Percentiles rank a stretch among this genome's conserved stretches.
These are phyloP conservation scores for Plotosus lineatus DNA, from an alignment of 2,113 vertebrate genomes.

Conservation along the genomic window DNA sequence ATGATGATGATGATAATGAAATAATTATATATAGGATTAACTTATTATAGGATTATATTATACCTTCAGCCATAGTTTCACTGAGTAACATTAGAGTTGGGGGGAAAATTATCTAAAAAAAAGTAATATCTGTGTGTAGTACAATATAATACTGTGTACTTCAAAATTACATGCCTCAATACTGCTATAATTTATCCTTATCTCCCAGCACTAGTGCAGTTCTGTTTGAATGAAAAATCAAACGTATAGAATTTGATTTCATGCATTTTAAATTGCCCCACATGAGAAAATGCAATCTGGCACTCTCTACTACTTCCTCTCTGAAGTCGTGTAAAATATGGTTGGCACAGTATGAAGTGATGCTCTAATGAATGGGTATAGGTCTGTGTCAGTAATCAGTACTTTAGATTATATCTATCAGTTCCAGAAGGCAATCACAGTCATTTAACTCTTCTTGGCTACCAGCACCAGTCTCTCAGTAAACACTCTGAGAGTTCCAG, in stretches of 20 bases:
- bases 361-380: constrained; percentile 43
- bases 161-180: neutral
- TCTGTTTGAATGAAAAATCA: constrained; percentile 33
- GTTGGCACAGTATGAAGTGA: constrained; percentile 34
- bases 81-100: neutral
- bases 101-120: too few species aligned
- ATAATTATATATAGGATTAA: too few species aligned
- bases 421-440: constrained; percentile 41
- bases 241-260: constrained; percentile 14
- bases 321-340: constrained; percentile 15
- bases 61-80: too few species aligned
- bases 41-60: too few species aligned
- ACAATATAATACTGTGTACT: neutral
- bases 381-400: constrained; percentile 29
- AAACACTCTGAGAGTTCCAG: constrained; percentile 22
- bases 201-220: neutral
- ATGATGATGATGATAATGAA: too few species aligned
- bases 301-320: constrained; percentile 8
- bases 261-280: constrained; percentile 37
- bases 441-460: constrained; percentile 39
- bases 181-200: neutral
- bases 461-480: constrained; percentile 13
- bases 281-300: constrained; percentile 9
- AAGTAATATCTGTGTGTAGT: neutral
- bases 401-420: constrained; percentile 6